Conservation (phyloP, 2,888 invertebrate species). For the Aporophyla lueneburgensis region DNA sequence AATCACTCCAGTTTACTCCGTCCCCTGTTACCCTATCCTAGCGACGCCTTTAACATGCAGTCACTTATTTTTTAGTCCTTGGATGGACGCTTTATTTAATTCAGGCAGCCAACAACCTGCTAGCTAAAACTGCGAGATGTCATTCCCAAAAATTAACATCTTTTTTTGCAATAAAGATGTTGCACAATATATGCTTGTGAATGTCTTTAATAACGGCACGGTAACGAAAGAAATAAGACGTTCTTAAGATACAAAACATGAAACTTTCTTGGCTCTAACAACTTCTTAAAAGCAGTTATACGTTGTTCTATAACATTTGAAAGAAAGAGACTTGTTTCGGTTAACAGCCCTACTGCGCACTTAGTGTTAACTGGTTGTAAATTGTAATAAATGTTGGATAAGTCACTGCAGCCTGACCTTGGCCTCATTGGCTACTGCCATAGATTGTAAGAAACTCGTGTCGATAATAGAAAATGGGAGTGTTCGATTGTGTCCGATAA, state of each 20-base stretch:
- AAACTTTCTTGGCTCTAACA: conserved; percentile 25
- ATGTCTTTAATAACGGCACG: not conserved
- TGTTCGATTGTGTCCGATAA: conserved; percentile 33
- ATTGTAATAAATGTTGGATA: conserved; percentile 32
- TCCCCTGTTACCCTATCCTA: too few relatives aligned
- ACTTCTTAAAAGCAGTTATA: not conserved
- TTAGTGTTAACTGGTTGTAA: conserved; percentile 24
- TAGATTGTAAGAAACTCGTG: conserved; percentile 39
- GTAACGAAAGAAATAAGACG: not conserved
- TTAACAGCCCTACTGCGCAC: conserved; percentile 12
- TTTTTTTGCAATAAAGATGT: not conserved
- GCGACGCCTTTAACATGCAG: too few relatives aligned
- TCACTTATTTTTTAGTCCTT: too few relatives aligned
- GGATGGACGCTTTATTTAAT: too few relatives aligned
- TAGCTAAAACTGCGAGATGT: too few relatives aligned
- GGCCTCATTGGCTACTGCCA: conserved; percentile 20
- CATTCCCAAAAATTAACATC: too few relatives aligned
- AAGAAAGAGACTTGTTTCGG: conserved; percentile 28
- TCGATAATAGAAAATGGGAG: conserved; percentile 44
- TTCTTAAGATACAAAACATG: not conserved
- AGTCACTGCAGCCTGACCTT: conserved; percentile 32
- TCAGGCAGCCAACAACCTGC: too few relatives aligned
- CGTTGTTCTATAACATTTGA: conserved; percentile 5
- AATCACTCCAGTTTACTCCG: too few relatives aligned
- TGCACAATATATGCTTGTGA: not conserved